Base-by-base conservation (phyloP, 2,888 invertebrate genomes). In the Andrena fulva region DNA sequence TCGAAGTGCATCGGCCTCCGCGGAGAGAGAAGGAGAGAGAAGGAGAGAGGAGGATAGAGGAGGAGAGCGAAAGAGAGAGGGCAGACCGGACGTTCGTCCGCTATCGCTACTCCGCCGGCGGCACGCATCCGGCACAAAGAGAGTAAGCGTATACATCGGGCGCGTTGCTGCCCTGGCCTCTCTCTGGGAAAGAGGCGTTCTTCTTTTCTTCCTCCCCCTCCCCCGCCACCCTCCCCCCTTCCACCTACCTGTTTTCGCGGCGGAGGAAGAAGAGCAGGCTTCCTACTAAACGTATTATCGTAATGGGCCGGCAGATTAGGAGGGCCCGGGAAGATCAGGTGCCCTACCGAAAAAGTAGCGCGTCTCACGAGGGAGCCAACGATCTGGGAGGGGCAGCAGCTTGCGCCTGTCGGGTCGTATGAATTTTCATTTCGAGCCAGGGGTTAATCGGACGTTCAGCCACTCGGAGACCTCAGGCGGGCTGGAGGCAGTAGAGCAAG, bases 1-100 rank as follows among this genome's bases (percentile, higher is more conserved):
- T 91, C 89, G 88, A 91, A 89, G 91, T 91, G 89, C 91, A 90
- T 90, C 91, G 91, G 90, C 91, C 91, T 84, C 85, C 83, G 68
- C 8, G n/a, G 66, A 20, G 72, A 68, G 74, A 69, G 64, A 76
- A 31, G 50, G 42, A 64, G 54, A 56, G 67, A 42, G 71, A 69
- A 20, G 27, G 54, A 71, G 50, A 67, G 67, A 50, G 29, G 54
- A 42, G 59, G 42, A 42, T 42, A 42, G 35, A 42, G 35, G 35
- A 12, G 35, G 62, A 35, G 56, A 63, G 60, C 64, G 64, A 50
- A 29, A 72, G 48, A 56, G 82, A 76, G 87, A 85, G 85, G 84
- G 78, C 80, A 90, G 91, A 91, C 92, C 92, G 92, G 92, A 92
- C 91, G 92, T 90, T 91, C 91, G 91, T 91, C 90, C 91, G 91